Percentiles rank a stretch among this genome's conserved stretches.
Conservation (phyloP, 1,140 invertebrate species). For the Drosophila tani region DNA sequence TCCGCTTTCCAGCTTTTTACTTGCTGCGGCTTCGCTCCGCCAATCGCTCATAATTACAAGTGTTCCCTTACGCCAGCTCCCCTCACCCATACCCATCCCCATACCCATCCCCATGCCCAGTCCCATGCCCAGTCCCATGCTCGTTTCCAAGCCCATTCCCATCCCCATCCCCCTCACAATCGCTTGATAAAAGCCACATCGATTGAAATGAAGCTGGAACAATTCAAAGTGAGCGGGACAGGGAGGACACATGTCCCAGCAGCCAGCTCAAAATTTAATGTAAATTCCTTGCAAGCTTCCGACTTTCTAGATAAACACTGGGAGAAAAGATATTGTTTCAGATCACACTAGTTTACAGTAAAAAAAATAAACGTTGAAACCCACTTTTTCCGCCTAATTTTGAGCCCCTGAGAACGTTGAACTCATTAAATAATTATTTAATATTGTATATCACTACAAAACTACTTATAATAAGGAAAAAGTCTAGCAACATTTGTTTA, state of each 20-base stretch:
- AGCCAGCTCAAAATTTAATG: constrained; percentile 25
- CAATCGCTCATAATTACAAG: constrained; percentile 54
- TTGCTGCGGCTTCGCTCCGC: constrained; percentile 40
- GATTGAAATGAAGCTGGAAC: constrained; percentile 37
- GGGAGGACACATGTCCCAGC: constrained; percentile 28
- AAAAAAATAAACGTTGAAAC: too few species aligned
- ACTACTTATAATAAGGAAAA: too few species aligned
- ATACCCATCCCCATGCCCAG: neutral
- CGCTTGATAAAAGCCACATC: constrained; percentile 17
- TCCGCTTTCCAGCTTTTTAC: constrained; percentile 1
- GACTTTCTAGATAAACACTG: neutral
- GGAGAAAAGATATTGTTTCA: too few species aligned
- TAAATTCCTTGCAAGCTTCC: constrained; percentile 14
- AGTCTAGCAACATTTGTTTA: too few species aligned
- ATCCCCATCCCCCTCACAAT: neutral
- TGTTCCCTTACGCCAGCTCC: constrained; percentile 9
- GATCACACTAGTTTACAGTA: too few species aligned
- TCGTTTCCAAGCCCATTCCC: neutral
- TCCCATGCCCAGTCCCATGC: neutral
- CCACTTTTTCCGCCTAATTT: too few species aligned
- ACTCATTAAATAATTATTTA: too few species aligned
- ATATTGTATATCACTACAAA: too few species aligned
- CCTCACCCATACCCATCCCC: too few species aligned
- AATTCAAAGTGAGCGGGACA: constrained; percentile 1
- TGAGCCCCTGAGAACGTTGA: too few species aligned